phyloP scores from a whole-genome alignment of 2,797 vertebrate genomes.

The Nannoperca obscura region DNA sequence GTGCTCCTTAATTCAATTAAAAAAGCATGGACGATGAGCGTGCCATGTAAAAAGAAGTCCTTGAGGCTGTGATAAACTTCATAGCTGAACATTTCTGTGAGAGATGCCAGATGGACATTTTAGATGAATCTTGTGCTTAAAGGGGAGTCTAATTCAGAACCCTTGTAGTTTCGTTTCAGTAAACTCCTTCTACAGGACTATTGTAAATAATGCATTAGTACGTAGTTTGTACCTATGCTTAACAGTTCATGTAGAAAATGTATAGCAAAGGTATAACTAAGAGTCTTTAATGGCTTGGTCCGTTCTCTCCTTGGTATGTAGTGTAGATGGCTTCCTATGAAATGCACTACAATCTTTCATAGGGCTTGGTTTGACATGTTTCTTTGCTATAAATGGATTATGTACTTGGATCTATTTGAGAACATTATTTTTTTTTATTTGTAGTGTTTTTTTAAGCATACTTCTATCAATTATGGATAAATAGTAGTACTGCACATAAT shows the following conservation, averaged over 20 bases:
- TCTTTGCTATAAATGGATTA: neutral
- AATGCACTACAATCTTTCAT: neutral
- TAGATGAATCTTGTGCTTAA: constrained; percentile 33
- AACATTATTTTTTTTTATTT: neutral
- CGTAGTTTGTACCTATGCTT: constrained; percentile 9
- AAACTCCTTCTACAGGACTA: constrained; percentile 4
- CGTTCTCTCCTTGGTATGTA: neutral
- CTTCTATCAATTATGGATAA: neutral
- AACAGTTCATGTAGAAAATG: constrained; percentile 6
- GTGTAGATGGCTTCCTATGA: neutral
- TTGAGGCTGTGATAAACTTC: constrained; percentile 70
- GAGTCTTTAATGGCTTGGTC: neutral
- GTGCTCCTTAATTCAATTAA: constrained; percentile 78
- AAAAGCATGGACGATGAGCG: constrained; percentile 68
- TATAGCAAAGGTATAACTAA: neutral
- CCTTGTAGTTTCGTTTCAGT: constrained; percentile 9
- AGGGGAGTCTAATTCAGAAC: constrained; percentile 32
- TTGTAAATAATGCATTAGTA: constrained; percentile 15
- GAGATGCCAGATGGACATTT: constrained; percentile 60
- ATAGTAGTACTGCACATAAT: neutral
- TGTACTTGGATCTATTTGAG: neutral
- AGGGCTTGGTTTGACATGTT: neutral
- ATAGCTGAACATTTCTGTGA: constrained; percentile 46
- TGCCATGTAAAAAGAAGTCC: constrained; percentile 63
- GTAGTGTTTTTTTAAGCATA: neutral